Conservation (phyloP, 2,797 vertebrate genomes). For the Hippoglossus hippoglossus region DNA sequence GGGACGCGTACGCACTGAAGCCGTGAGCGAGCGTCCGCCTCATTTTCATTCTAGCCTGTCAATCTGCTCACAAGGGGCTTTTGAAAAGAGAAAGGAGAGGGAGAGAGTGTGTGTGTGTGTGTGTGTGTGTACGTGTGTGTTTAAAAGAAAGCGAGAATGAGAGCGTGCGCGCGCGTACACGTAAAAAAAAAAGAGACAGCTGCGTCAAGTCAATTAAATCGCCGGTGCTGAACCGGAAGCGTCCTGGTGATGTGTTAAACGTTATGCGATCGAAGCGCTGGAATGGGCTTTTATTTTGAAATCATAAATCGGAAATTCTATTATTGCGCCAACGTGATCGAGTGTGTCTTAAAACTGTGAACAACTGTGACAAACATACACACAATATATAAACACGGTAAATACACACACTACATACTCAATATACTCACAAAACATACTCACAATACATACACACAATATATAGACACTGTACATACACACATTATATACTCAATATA, state of each 20-base stretch:
- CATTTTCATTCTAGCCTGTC: slow-evolving; percentile 87
- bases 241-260: neutral
- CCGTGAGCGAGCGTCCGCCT: slow-evolving; percentile 81
- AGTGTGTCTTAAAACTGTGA: neutral
- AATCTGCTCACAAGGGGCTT: slow-evolving; percentile 82
- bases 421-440: too few relatives aligned
- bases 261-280: fast-evolving
- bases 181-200: slow-evolving; percentile 1
- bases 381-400: too few relatives aligned
- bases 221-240: slow-evolving; percentile 40
- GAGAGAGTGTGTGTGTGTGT: slow-evolving; percentile 55
- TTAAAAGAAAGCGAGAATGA: slow-evolving; percentile 46
- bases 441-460: too few relatives aligned
- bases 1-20: slow-evolving; percentile 85
- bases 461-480: too few relatives aligned
- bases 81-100: slow-evolving; percentile 77
- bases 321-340: too few relatives aligned
- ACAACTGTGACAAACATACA: too few relatives aligned
- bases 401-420: too few relatives aligned
- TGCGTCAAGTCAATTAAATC: slow-evolving; percentile 36
- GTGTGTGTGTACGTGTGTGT: slow-evolving; percentile 28
- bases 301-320: neutral
- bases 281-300: slow-evolving; percentile 57
- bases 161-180: slow-evolving; percentile 64
- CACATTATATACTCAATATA: too few relatives aligned